Base-by-base conservation (phyloP, 1,140 invertebrate species). In the Sitodiplosis mosellana region DNA sequence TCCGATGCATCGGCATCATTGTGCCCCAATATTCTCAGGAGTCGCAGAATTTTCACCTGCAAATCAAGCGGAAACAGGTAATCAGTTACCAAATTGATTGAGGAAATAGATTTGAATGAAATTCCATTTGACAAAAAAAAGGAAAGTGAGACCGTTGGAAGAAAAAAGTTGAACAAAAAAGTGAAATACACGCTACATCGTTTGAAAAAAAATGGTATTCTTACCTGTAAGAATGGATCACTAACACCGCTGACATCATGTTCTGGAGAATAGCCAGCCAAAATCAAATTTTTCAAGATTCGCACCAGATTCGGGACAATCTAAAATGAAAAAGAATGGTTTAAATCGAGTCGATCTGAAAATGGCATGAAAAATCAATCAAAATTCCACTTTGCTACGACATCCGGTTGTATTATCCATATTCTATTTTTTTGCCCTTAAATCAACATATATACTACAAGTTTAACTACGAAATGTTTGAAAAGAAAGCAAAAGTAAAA, bases 241-340 rank as follows among this genome's bases (percentile, higher is more conserved):
- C 90, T 96, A 12, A 99, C 90, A 43, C 96, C 94, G 52, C 89
- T 95, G n/a, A 99, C 95, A 69, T 99, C 96, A 65, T 99, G 95
- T 65, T 99, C 96, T 10, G 95, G 94, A 33, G 94, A 99, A 70
- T 99, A 99, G 19, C 95, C 95, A 47, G 91, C 90, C 69, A 97
- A 75, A 50, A 99, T 94, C 33, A 99, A 70, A 69, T 97, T 98
- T 70, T 99, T 99, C 57, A 99, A 70, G 63, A 97, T 96, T 58
- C 94, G 77, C 46, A 99, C 95, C 58, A 99, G 71, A 69, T 96
- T 97, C 54, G 95, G 93, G 52, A 99, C 94, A 66, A 97, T 85
- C 92, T 98, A 72, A 49, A 54, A 40, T 12, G 37, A 27, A 10
- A 27, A 27, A 27, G 10, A 27, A 5, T 10, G 10, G 27, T 27